Base-by-base conservation (phyloP, 30 jellyfish, hydroid and myxozoan genomes). In the Nemopilema nomurai region DNA sequence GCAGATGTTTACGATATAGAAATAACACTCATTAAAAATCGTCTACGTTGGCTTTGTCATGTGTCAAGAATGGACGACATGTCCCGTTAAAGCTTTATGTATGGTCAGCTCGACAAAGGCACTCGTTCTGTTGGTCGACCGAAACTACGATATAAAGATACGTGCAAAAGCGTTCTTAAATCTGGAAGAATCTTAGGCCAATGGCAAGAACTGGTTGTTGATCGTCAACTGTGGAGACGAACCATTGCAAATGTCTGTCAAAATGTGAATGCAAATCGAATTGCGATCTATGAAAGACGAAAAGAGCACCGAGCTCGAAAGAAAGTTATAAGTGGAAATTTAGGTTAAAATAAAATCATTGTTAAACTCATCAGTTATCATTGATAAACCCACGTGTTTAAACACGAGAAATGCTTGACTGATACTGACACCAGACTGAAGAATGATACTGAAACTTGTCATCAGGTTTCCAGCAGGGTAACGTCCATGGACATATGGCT, bases 101-200 rank as follows among this genome's bases (percentile, higher is more conserved):
- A 81, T 69, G 85, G 83, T 25, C 50, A 81, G 62, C 49, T 81
- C 49, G 32, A 17, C 51, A 51, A 81, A 66, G 90, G 84, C 17
- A 16, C 90, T 16, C 74, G 90, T 41, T 41, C 90, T 66, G 85
- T 81, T 41, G 85, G 90, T 18, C 90, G 90, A 16, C 85, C 90
- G 25, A 81, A 66, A 28, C 74, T 81, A 9, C 69, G 90, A 81
- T 81, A 66, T 49, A 81, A 81, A 49, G 90, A 81, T 49, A 81
- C 90, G 85, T 80, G 89, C 69, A 80, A 80, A 49, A 80, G 84
- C 41, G 89, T 65, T 20, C 69, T 80, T 28, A 80, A 64, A 16
- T 49, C 67, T 23, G 84, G 89, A 13, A 29, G 49, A 17, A 49
- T 41, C 24, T 29, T 80, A 16, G 62, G 28, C 27, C 28, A 67